phyloP scores from a whole-genome alignment of 2,888 invertebrate genomes.

The Girardia tigrina region DNA sequence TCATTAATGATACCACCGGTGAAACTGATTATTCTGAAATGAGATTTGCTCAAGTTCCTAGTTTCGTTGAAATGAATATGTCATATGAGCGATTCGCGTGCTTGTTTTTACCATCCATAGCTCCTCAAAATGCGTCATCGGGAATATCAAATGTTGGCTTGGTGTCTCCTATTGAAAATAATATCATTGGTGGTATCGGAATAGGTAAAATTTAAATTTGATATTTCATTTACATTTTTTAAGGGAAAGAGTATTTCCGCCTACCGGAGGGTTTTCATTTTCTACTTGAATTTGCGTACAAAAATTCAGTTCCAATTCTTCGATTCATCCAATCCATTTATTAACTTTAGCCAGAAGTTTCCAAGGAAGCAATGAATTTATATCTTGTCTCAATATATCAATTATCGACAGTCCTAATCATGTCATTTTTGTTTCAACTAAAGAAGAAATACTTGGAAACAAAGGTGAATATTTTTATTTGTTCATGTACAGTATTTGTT shows the following conservation, averaged over 20 bases:
- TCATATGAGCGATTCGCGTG: conserved; percentile 83
- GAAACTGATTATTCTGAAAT: neutral
- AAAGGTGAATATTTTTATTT: no score
- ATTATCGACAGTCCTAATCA: neutral
- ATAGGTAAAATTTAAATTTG: conserved; percentile 42
- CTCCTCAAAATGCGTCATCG: conserved; percentile 65
- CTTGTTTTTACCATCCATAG: conserved; percentile 78
- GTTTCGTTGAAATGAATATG: conserved; percentile 97
- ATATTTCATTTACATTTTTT: neutral
- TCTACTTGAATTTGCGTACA: conserved; percentile 96
- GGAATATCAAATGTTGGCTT: conserved; percentile 51
- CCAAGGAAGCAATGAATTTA: conserved; percentile 47
- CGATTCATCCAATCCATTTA: conserved; percentile 76
- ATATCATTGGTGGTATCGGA: conserved; percentile 77
- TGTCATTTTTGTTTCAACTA: conserved; percentile 71
- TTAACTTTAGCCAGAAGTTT: conserved; percentile 66
- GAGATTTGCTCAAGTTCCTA: conserved; percentile 55
- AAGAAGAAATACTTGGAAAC: conserved; percentile 59
- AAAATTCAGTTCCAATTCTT: conserved; percentile 29
- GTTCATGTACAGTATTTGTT: no score
- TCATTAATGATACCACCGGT: neutral
- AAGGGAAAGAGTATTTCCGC: conserved; percentile 85
- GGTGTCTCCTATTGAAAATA: conserved; percentile 59
- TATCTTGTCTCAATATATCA: conserved; percentile 44
- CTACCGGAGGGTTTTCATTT: conserved; percentile 75